These are phyloP conservation scores for Stenodema calcarata DNA, from an alignment of 2,888 invertebrate genomes.

Conservation along the genomic window DNA sequence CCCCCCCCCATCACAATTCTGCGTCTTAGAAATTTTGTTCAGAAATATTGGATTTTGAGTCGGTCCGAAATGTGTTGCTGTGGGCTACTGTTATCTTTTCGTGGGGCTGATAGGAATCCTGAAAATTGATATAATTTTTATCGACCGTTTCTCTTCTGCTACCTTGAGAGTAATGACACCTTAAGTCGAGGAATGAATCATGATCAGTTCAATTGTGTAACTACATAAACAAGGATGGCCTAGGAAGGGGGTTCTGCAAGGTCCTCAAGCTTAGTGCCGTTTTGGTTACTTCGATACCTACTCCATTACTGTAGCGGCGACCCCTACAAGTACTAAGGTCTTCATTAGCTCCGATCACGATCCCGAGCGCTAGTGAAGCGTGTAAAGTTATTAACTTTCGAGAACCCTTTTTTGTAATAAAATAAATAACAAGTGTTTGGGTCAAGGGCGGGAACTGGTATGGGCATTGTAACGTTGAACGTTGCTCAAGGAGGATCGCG, in stretches of 20 bases:
- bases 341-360: constrained; percentile 45
- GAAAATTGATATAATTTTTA: background rate
- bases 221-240: background rate
- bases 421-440: constrained; percentile 48
- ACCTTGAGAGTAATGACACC: constrained; percentile 15
- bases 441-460: constrained; percentile 48
- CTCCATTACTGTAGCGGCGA: background rate
- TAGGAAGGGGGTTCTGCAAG: background rate
- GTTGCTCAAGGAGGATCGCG: constrained; percentile 47
- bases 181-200: background rate
- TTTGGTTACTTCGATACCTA: background rate
- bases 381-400: constrained; percentile 37
- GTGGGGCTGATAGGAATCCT: background rate
- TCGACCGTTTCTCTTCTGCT: background rate
- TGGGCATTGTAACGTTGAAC: constrained; percentile 46
- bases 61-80: too few relatives aligned
- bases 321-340: constrained; percentile 6
- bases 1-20: too few relatives aligned
- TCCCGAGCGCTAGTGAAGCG: constrained; percentile 16
- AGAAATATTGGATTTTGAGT: too few relatives aligned
- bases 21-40: too few relatives aligned
- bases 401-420: constrained; percentile 35
- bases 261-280: constrained; percentile 16
- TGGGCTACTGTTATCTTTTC: too few relatives aligned
- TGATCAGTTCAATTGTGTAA: constrained; percentile 29